phyloP scores from a whole-genome alignment of 2,797 vertebrate genomes.

The Sebastes taczanowskii region DNA sequence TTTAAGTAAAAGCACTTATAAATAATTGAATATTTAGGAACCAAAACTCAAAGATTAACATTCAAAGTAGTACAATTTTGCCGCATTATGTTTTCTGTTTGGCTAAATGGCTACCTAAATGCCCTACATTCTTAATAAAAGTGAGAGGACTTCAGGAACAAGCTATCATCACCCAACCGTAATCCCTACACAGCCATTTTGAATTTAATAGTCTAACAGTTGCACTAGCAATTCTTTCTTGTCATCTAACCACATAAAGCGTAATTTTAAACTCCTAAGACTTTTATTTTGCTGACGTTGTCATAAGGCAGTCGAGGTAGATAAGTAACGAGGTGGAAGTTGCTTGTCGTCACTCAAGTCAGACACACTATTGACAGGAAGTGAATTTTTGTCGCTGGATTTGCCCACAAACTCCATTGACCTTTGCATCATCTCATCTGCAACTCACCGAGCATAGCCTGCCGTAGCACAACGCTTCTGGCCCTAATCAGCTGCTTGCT shows the following conservation, averaged over 20 bases:
- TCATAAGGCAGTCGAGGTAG: neutral
- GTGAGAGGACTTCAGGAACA: neutral
- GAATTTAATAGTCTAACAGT: conserved; percentile 6
- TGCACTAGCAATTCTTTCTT: conserved; percentile 12
- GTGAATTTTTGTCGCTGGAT: conserved; percentile 12
- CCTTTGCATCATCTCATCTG: conserved; percentile 64
- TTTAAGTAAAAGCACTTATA: neutral
- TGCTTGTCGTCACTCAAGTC: conserved; percentile 25
- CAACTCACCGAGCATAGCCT: conserved; percentile 71
- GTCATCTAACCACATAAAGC: conserved; percentile 18
- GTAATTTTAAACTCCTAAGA: neutral
- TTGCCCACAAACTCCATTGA: conserved; percentile 45
- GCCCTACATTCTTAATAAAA: neutral
- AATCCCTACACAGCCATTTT: conserved; percentile 27
- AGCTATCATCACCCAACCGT: conserved; percentile 42
- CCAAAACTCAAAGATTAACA: neutral
- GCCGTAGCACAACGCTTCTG: conserved; percentile 66
- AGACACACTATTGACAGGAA: conserved; percentile 16
- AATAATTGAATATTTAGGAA: neutral
- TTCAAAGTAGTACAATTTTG: neutral
- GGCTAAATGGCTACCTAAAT: neutral
- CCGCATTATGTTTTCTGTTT: neutral
- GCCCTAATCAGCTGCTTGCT: conserved; percentile 75
- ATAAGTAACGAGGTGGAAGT: conserved; percentile 23
- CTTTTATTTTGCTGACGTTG: neutral